Conservation (phyloP, 2,888 invertebrate species). For the Tetramorium bicarinatum region DNA sequence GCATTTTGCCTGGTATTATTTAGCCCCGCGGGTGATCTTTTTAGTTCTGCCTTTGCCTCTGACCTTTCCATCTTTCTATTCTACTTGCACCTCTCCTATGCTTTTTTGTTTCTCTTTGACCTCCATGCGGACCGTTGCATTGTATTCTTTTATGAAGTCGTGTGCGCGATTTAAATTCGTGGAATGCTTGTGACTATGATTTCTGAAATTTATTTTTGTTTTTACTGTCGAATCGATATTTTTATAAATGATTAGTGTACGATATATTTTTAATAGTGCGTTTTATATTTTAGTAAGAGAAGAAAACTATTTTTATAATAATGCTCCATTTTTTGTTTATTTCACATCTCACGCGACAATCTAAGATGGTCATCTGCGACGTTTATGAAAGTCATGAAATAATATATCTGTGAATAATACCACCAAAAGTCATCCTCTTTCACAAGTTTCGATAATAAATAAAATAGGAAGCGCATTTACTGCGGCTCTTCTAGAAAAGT, state of each 20-base stretch:
- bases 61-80: conserved; percentile 71
- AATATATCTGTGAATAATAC: neutral
- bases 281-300: neutral
- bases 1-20: conserved; percentile 84
- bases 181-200: conserved; percentile 59
- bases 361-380: neutral
- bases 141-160: conserved; percentile 74
- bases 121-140: conserved; percentile 56
- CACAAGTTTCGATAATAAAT: neutral
- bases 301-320: neutral
- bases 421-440: neutral
- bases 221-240: neutral
- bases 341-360: neutral
- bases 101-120: conserved; percentile 60
- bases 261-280: neutral
- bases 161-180: conserved; percentile 59
- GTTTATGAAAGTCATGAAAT: neutral
- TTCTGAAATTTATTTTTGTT: conserved; percentile 52
- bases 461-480: conserved; percentile 13
- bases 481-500: conserved; percentile 39
- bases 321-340: neutral
- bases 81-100: conserved; percentile 43
- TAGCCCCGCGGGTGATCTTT: conserved; percentile 83
- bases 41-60: conserved; percentile 76
- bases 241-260: neutral